Conservation (phyloP, 2,888 invertebrate genomes). For the Heliconius hortense region DNA sequence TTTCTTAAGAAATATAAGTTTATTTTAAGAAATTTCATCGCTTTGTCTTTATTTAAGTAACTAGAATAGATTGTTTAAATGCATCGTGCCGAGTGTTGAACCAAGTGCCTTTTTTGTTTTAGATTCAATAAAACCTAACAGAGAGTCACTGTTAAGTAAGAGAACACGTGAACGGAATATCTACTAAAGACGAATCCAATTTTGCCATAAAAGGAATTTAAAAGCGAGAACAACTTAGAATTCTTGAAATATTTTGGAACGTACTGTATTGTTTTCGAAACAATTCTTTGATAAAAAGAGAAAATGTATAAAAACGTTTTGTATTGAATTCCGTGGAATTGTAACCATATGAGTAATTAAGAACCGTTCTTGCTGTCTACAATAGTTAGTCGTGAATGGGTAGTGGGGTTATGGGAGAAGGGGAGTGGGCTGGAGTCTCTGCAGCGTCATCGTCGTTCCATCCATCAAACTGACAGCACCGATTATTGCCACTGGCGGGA, state of each 20-base stretch:
- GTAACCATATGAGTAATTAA: conserved; percentile 22
- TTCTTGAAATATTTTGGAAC: conserved; percentile 14
- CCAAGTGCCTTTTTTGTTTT: conserved; percentile 9
- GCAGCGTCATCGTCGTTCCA: conserved; percentile 66
- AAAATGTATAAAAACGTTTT: conserved; percentile 4
- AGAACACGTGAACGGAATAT: conserved; percentile 20
- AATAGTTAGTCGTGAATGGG: conserved; percentile 45
- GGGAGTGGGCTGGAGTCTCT: conserved; percentile 47
- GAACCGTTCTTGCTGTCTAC: conserved; percentile 27
- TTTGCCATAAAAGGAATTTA: conserved; percentile 25
- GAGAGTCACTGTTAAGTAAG: conserved; percentile 23
- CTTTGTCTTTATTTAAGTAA: conserved; percentile 15
- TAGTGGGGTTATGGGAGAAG: conserved; percentile 45
- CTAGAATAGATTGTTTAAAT: conserved; percentile 22
- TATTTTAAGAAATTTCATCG: conserved; percentile 50
- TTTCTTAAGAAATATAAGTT: conserved; percentile 43
- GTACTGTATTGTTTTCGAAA: conserved; percentile 7
- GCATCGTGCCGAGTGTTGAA: conserved; percentile 1
- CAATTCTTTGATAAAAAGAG: not conserved
- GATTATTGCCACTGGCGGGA: conserved; percentile 64
- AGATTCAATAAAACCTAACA: conserved; percentile 20
- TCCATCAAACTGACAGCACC: conserved; percentile 73
- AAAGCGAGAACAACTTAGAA: conserved; percentile 16
- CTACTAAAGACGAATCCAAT: conserved; percentile 19
- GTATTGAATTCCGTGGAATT: not conserved